phyloP scores from a whole-genome alignment of 2,113 vertebrate genomes.

The human (Homo sapiens) region GRCh38 chr11:60702001-60702500 shows the following conservation, averaged over 20 bases:
- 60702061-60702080: not conserved
- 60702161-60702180: not conserved
- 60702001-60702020: not conserved
- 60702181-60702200: not conserved
- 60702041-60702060: not conserved
- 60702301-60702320: not conserved
- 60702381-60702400: not conserved
- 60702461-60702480: too few relatives aligned
- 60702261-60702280: not conserved
- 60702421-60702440: too few relatives aligned
- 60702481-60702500: too few relatives aligned
- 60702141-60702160: not conserved
- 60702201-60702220: not conserved
- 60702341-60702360: not conserved
- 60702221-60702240: not conserved
- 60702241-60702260: not conserved
- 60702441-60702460: too few relatives aligned
- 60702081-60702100: not conserved
- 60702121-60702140: not conserved
- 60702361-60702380: not conserved
- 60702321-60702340: not conserved
- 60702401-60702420: not conserved
- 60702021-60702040: not conserved
- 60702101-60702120: not conserved
- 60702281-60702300: not conserved